Evolutionary conservation across 2,888 invertebrate species (phyloP).

Genomic region (Callinectes sapidus): DNA sequence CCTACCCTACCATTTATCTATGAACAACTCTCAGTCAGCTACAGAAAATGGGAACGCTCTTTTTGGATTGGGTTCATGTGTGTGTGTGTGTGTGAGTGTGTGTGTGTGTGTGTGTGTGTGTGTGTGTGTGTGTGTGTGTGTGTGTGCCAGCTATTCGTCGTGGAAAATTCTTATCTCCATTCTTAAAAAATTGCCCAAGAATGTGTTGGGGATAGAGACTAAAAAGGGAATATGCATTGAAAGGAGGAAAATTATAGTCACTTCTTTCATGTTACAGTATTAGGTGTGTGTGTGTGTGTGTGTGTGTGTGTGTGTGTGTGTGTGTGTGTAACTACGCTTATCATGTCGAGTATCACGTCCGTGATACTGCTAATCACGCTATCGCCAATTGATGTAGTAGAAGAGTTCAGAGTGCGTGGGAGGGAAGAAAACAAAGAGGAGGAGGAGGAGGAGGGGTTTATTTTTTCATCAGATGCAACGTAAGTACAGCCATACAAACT

Average conservation of each 20-base stretch:
- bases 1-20: background rate
- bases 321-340: background rate
- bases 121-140: background rate
- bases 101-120: background rate
- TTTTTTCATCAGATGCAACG: no score
- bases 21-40: background rate
- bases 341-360: background rate
- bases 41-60: background rate
- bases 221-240: background rate
- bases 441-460: no score
- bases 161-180: background rate
- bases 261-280: background rate
- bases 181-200: background rate
- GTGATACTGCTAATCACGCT: background rate
- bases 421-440: no score
- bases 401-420: no score
- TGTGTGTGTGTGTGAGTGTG: background rate
- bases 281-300: background rate
- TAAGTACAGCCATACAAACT: no score
- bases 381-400: no score
- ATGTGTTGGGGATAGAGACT: background rate
- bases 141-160: background rate
- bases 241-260: no score
- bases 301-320: conserved; percentile 25
- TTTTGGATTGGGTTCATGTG: background rate